Base-by-base conservation (phyloP, 2,113 vertebrate species). In the Pollimyrus isidori region DNA sequence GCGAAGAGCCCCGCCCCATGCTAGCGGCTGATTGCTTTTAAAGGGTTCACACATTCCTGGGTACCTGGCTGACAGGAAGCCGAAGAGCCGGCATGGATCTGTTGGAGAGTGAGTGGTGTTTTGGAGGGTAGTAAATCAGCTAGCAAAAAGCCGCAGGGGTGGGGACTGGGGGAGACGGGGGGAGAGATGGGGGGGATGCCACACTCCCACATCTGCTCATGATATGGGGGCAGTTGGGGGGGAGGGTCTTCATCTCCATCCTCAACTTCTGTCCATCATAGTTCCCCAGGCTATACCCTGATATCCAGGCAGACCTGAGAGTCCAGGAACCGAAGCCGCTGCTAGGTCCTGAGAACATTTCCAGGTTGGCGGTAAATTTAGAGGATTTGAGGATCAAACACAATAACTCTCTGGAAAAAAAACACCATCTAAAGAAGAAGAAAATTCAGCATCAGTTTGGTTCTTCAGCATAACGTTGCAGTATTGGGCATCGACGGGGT, bases 1-100 rank as follows among this genome's bases (percentile, higher is more conserved):
- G 17, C 13, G 6, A 80, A 80, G 35, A 42, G 73, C 73, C 73
- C 35, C 73, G 6, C 15, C 73, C 73, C 73, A 39, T 42, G 73
- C 35, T 80, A 39, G 53, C 35, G 80, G 21, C 13, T 86, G 82
- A 88, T 90, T 30, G 48, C 26, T 88, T 90, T 90, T 88, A 86
- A 90, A 88, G 87, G 26, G 35, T 15, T 80, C 35, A 10, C 26
- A 21, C 80, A 88, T 90, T 88, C 87, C 87, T 53, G 35, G 26
- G 30, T 56, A 62, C 35, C 73, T 80, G 73, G 73, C 73, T 80
- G 73, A 80, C 73, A 42, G 73, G 73, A 80, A 80, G 35, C 35
- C 4, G 39, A 6, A n/a, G 73, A n/a, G 88, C 83, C 69, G 52
- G 62, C 69, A 35, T 13, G 50, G 48, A 90, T 73, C 56, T 11